These are phyloP conservation scores for Meteorus cinctellus DNA, from an alignment of 2,888 invertebrate species.

Conservation along the genomic window DNA sequence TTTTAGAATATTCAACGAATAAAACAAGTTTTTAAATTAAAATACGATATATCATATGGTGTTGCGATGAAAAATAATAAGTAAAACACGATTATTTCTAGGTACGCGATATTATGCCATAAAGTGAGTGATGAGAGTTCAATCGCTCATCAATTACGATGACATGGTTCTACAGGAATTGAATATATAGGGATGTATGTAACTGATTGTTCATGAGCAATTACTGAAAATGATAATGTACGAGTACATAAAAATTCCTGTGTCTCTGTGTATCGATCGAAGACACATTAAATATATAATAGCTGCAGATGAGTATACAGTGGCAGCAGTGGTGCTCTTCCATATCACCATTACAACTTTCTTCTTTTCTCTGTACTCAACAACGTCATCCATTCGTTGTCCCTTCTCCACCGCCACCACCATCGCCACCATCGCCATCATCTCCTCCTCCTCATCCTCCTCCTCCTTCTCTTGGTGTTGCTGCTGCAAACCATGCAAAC, in stretches of 20 bases:
- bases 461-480: neutral
- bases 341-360: neutral
- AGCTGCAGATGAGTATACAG: neutral
- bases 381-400: slow-evolving; percentile 4
- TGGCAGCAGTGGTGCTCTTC: slow-evolving; percentile 34
- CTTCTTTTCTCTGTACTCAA: slow-evolving; percentile 16
- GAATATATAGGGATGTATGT: no score
- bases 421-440: neutral
- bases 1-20: no score
- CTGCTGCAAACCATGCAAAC: neutral
- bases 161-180: no score
- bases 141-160: no score
- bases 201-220: no score
- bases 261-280: slow-evolving; percentile 16
- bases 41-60: no score
- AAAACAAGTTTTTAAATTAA: no score
- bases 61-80: no score
- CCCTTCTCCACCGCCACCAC: slow-evolving; percentile 8
- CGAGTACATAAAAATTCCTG: neutral
- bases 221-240: no score
- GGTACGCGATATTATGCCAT: no score
- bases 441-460: slow-evolving; percentile 33
- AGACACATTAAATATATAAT: slow-evolving; percentile 1
- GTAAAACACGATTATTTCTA: no score
- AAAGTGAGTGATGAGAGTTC: no score